Percentiles rank a stretch among this genome's conserved stretches.
Evolutionary conservation across 1,140 invertebrate genomes (phyloP).

Genomic region (Zaprionus tsacasi): DNA sequence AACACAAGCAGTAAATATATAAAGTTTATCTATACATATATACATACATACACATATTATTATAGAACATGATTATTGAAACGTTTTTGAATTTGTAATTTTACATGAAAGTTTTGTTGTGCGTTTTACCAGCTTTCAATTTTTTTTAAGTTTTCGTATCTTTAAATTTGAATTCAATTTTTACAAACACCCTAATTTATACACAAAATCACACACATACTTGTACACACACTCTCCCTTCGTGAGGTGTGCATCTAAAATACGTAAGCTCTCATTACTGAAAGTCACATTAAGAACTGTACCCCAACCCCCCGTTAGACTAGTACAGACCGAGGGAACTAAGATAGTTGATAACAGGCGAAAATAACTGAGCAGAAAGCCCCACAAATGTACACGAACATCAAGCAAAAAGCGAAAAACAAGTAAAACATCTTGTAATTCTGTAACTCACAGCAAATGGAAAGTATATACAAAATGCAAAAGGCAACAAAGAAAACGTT

Average conservation of each 20-base stretch:
- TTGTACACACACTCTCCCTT: slow-evolving; percentile 11
- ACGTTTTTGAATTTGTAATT: slow-evolving; percentile 40
- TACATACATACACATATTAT: slow-evolving; percentile 24
- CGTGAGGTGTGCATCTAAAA: slow-evolving; percentile 26
- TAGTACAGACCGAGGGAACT: slow-evolving; percentile 7
- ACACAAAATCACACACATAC: slow-evolving; percentile 12
- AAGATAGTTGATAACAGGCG: slow-evolving; percentile 21
- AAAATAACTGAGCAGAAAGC: slow-evolving; percentile 37
- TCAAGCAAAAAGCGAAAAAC: slow-evolving; percentile 43
- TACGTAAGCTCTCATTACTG: slow-evolving; percentile 45
- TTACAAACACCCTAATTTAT: slow-evolving; percentile 2
- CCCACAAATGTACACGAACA: slow-evolving; percentile 54
- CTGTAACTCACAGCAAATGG: slow-evolving; percentile 72
- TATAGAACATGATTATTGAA: slow-evolving; percentile 26
- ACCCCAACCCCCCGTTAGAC: slow-evolving; percentile 1
- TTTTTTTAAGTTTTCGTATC: slow-evolving; percentile 30
- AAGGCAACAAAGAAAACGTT: slow-evolving; percentile 67
- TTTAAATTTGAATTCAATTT: slow-evolving; percentile 19
- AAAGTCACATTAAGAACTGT: slow-evolving; percentile 20
- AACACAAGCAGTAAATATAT: slow-evolving; percentile 3
- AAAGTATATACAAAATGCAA: slow-evolving; percentile 63
- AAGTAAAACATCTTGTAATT: slow-evolving; percentile 10
- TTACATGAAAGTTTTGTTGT: slow-evolving; percentile 46
- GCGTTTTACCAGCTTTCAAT: slow-evolving; percentile 41
- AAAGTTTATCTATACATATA: slow-evolving; percentile 13